Conservation (phyloP, 1,140 invertebrate species). For the Aphelinus certus region DNA sequence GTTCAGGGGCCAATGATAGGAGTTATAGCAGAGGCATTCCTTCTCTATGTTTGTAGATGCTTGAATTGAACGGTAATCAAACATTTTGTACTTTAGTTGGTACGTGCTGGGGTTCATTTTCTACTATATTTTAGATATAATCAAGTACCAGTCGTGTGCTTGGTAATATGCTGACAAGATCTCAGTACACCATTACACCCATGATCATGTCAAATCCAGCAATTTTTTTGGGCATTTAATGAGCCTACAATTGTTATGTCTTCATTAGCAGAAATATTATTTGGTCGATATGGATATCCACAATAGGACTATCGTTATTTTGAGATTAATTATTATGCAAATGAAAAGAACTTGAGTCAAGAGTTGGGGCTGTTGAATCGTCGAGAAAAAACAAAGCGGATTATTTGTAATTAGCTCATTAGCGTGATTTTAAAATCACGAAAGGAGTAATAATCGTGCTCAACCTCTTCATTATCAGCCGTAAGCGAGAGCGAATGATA, state of each 20-base stretch:
- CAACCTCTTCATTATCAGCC: constrained; percentile 23
- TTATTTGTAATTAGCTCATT: constrained; percentile 34
- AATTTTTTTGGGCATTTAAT: no score
- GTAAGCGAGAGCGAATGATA: constrained; percentile 1
- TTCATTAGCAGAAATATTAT: no score
- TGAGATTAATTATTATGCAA: no score
- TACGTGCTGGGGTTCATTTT: constrained; percentile 32
- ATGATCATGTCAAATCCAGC: no score
- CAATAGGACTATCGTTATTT: no score
- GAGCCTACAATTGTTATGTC: no score
- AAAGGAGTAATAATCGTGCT: constrained; percentile 9
- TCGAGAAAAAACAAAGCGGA: neutral
- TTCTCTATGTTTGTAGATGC: neutral
- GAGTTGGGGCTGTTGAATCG: neutral
- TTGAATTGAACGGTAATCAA: constrained; percentile 25
- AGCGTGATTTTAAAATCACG: constrained; percentile 24
- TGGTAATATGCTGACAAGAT: constrained; percentile 59
- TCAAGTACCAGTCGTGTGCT: constrained; percentile 47
- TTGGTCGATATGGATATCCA: no score
- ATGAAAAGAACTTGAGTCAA: no score
- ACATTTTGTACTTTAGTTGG: constrained; percentile 34
- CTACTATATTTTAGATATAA: constrained; percentile 49
- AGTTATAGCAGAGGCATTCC: no score
- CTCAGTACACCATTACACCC: no score
- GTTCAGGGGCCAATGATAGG: no score